Conservation (phyloP, 2,888 invertebrate genomes). For the Chrysotoxum bicinctum region DNA sequence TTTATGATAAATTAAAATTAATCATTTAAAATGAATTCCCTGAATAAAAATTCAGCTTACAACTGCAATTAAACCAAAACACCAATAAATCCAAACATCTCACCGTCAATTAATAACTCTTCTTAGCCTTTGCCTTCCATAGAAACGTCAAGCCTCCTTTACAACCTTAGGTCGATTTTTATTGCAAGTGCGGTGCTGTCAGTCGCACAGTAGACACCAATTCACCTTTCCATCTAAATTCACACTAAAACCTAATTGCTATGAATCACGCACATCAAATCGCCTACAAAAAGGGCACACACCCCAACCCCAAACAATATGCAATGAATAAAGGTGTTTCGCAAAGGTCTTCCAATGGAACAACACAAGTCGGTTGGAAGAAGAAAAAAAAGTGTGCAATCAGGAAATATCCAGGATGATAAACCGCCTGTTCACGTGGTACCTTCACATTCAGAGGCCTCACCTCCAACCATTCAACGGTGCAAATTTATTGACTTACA, state of each 20-base stretch:
- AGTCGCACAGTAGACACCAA: conserved; percentile 62
- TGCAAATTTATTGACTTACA: conserved; percentile 69
- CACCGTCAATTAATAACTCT: conserved; percentile 57
- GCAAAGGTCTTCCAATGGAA: conserved; percentile 32
- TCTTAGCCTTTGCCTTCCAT: conserved; percentile 20
- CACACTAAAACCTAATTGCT: conserved; percentile 65
- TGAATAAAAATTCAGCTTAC: conserved; percentile 10
- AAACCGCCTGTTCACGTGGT: conserved; percentile 73
- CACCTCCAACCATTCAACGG: conserved; percentile 46
- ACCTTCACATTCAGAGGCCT: conserved; percentile 46
- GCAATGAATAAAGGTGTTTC: conserved; percentile 17
- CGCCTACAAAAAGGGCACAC: conserved; percentile 9
- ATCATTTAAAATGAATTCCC: conserved; percentile 6
- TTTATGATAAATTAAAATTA: conserved; percentile 20
- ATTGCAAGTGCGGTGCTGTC: conserved; percentile 62
- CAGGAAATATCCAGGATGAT: conserved; percentile 72
- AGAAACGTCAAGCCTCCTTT: conserved; percentile 15
- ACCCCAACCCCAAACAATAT: not conserved
- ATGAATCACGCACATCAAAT: conserved; percentile 54
- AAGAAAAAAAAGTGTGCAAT: conserved; percentile 62
- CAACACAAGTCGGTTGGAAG: not conserved
- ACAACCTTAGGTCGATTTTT: conserved; percentile 44
- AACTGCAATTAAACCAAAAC: conserved; percentile 39
- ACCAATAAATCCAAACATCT: conserved; percentile 66
- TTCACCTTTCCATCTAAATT: conserved; percentile 31